A percentile compares a stretch with the other conserved stretches of the same genome.
phyloP scores from a whole-genome alignment of 2,888 invertebrate genomes.

The Dryococelus australis region DNA sequence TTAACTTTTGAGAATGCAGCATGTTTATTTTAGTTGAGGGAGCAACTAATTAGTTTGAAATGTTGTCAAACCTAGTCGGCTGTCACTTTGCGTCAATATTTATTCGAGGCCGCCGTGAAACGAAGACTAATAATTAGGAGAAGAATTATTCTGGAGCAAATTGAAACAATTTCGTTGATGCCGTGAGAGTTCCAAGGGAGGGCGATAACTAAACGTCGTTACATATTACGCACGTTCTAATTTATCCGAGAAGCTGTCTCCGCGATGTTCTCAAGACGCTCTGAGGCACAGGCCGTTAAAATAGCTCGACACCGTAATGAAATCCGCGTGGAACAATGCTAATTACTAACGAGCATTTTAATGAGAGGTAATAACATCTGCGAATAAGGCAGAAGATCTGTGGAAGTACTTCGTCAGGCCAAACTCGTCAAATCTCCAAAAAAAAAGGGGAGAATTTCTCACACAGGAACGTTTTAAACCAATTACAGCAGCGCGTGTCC shows the following conservation, averaged over 20 bases:
- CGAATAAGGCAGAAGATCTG: not conserved
- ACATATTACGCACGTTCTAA: not conserved
- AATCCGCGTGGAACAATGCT: not conserved
- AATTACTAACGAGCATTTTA: not conserved
- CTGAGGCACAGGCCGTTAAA: not conserved
- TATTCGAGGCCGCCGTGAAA: no score
- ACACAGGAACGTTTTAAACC: not conserved
- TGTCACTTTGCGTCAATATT: no score
- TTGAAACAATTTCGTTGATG: not conserved
- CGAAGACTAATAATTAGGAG: not conserved
- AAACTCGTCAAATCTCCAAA: not conserved
- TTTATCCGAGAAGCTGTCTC: not conserved
- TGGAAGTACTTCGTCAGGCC: not conserved
- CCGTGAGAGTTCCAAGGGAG: not conserved
- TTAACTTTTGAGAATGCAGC: no score
- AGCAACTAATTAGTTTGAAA: no score
- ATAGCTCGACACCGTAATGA: not conserved
- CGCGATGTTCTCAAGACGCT: not conserved
- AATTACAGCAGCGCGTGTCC: not conserved
- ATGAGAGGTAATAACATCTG: conserved; percentile 1
- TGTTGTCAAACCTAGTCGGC: no score
- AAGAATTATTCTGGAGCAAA: not conserved
- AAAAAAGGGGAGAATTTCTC: not conserved
- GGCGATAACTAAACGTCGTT: not conserved
- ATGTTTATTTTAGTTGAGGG: no score